Conservation (phyloP, 1,140 invertebrate species). For the Holotrichia oblita region DNA sequence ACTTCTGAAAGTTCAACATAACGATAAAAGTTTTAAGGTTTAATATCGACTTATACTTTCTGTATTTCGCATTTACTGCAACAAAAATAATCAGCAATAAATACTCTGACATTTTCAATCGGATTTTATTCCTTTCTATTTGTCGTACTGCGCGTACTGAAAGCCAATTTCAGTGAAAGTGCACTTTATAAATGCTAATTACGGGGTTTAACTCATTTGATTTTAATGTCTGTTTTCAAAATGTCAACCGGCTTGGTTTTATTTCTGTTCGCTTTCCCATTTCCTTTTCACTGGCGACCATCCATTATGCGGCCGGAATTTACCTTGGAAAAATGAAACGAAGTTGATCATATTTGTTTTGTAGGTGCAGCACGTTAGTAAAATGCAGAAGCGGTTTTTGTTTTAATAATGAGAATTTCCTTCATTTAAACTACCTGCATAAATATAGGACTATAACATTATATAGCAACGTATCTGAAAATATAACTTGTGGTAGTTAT, state of each 20-base stretch:
- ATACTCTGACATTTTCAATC: conserved; percentile 22
- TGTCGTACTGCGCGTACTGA: not conserved
- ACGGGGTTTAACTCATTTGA: conserved; percentile 32
- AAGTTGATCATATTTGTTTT: not conserved
- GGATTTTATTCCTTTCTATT: not conserved
- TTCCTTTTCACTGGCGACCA: conserved; percentile 12
- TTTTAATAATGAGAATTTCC: no score
- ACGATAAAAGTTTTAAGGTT: not conserved
- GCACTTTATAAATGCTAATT: conserved; percentile 39
- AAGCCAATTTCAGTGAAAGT: conserved; percentile 3
- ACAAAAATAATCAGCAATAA: not conserved
- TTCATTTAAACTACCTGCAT: no score
- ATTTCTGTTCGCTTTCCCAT: not conserved
- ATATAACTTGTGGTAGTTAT: no score
- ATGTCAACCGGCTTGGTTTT: conserved; percentile 23
- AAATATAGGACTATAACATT: no score
- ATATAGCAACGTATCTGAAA: no score
- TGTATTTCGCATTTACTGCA: not conserved
- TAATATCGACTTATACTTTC: not conserved
- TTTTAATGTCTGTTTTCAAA: conserved; percentile 22
- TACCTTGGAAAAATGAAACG: not conserved
- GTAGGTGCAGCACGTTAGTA: no score
- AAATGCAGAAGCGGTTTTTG: no score
- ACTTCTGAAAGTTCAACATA: not conserved
- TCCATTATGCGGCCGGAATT: not conserved